phyloP scores from a whole-genome alignment of 2,797 vertebrate species.

The Platyrinchus mystaceus region DNA sequence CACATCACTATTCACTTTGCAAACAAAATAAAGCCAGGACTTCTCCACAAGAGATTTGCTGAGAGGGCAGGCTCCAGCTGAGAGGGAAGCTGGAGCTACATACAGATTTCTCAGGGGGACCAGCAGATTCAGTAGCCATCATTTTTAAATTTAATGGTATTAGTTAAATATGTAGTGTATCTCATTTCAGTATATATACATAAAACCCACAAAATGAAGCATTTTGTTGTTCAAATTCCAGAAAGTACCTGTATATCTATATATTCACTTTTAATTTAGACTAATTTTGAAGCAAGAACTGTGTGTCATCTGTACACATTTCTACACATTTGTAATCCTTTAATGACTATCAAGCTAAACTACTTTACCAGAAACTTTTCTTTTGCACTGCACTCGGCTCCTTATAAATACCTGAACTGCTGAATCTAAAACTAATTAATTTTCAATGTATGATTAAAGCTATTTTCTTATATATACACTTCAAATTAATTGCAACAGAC shows the following conservation, averaged over 20 bases:
- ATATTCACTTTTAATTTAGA: neutral
- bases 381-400: neutral
- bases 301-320: neutral
- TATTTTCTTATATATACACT: neutral
- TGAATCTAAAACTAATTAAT: neutral
- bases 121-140: neutral
- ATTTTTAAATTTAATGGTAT: neutral
- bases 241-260: neutral
- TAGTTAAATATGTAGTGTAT: neutral
- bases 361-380: neutral
- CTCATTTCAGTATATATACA: neutral
- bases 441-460: neutral
- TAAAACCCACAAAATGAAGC: neutral
- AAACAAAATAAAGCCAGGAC: neutral
- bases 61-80: neutral
- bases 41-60: neutral
- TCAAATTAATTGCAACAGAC: neutral
- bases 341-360: neutral
- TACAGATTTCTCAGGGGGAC: neutral
- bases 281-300: neutral
- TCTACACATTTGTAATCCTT: neutral
- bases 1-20: accelerated
- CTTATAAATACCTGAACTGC: neutral
- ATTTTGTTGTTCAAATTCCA: neutral
- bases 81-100: neutral